These are phyloP conservation scores for Cheilosia impressa DNA, from an alignment of 2,888 invertebrate genomes.

Conservation along the genomic window DNA sequence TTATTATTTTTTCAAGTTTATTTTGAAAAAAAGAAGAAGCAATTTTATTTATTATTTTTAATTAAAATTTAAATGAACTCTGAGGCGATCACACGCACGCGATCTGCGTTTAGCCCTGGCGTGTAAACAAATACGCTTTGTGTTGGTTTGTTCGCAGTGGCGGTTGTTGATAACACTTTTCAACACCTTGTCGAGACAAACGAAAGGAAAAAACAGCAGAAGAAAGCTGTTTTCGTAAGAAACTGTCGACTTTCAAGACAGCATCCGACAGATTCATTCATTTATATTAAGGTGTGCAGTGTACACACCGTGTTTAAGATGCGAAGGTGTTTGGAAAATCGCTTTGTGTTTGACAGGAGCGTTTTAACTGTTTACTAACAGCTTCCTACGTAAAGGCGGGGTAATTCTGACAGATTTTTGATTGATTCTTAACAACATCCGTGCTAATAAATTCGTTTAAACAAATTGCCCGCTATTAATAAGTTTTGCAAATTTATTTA, in stretches of 20 bases:
- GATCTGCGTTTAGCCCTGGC: background rate
- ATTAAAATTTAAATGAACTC: background rate
- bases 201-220: too few relatives aligned
- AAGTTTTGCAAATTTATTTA: background rate
- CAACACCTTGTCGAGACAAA: conserved; percentile 19
- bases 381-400: background rate
- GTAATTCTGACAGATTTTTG: conserved; percentile 7
- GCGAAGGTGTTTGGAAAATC: conserved; percentile 14
- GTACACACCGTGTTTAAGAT: background rate
- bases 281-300: too few relatives aligned
- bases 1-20: background rate
- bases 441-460: background rate
- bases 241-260: background rate
- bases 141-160: background rate
- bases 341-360: background rate
- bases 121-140: background rate
- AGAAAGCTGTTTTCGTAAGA: background rate
- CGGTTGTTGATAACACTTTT: background rate
- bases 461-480: background rate
- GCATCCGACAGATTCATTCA: conserved; percentile 11
- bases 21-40: background rate
- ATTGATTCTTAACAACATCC: background rate
- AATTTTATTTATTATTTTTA: background rate
- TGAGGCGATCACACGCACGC: background rate
- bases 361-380: conserved; percentile 13